These are phyloP conservation scores for Enteromius unitaeniatus DNA, from an alignment of 2,797 vertebrate genomes.

Conservation along the genomic window DNA sequence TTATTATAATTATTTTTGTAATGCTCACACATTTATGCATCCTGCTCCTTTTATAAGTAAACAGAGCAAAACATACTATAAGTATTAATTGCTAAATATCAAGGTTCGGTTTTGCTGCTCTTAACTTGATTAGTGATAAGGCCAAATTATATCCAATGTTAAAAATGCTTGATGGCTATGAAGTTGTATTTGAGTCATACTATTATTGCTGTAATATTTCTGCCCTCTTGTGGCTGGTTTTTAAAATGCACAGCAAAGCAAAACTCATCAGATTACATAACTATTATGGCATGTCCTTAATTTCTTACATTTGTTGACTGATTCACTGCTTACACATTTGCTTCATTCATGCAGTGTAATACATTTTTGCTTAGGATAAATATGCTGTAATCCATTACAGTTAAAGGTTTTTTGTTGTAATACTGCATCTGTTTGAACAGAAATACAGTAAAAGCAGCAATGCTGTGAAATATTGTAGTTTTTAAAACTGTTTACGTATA, in stretches of 20 bases:
- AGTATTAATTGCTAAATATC: neutral
- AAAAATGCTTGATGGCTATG: neutral
- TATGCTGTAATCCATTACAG: neutral
- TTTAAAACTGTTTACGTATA: neutral
- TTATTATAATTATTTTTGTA: neutral
- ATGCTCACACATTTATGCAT: neutral
- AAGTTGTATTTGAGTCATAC: conserved; percentile 7
- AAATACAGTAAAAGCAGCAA: neutral
- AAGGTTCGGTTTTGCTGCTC: neutral
- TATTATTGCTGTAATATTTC: neutral
- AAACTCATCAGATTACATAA: neutral
- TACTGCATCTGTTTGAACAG: neutral
- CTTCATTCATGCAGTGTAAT: neutral
- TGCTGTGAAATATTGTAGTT: neutral
- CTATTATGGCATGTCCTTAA: neutral
- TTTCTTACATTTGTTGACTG: neutral
- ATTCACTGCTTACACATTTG: conserved; percentile 1
- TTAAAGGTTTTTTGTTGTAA: neutral
- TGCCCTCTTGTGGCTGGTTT: conserved; percentile 30
- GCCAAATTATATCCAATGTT: neutral
- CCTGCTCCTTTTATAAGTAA: neutral
- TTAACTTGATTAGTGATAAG: neutral
- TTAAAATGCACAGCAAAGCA: neutral
- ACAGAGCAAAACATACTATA: neutral
- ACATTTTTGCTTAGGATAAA: neutral